Evolutionary conservation across 2,113 vertebrate genomes (phyloP).

Genomic region (Ovis aries): ARS-UI_Ramb_v3.0 NC_056055.1:30872001-30872500

Average conservation of each 20-base stretch:
- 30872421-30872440: not conserved
- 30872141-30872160: not conserved
- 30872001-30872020: not conserved
- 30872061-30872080: not conserved
- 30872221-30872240: not conserved
- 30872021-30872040: not conserved
- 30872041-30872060: not conserved
- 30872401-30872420: conserved; percentile 17
- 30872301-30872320: not conserved
- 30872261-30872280: not conserved
- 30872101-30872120: not conserved
- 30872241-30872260: too few relatives aligned
- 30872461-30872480: not conserved
- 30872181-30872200: not conserved
- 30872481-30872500: conserved; percentile 41
- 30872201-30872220: not conserved
- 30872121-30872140: not conserved
- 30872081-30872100: not conserved
- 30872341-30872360: conserved; percentile 37
- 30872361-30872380: not conserved
- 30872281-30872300: not conserved
- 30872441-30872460: not conserved
- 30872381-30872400: conserved; percentile 23
- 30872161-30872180: not conserved
- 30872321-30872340: conserved; percentile 42